Evolutionary conservation across 1,140 invertebrate species (phyloP).

Genomic region (Idris sp.): DNA sequence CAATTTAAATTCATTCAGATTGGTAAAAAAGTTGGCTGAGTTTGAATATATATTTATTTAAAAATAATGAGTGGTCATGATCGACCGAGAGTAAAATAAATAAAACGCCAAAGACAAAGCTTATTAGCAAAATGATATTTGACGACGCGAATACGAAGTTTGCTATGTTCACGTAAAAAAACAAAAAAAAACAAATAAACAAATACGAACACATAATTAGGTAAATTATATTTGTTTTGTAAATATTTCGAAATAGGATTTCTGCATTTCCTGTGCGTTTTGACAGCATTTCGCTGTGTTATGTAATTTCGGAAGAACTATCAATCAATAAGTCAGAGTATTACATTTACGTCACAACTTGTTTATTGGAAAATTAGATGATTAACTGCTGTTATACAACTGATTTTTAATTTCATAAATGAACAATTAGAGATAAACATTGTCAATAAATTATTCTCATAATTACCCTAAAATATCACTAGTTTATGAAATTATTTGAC

Average conservation of each 20-base stretch:
- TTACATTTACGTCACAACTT: conserved; percentile 12
- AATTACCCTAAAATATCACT: conserved; percentile 23
- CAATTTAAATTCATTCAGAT: too few relatives aligned
- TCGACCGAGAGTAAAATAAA: conserved; percentile 21
- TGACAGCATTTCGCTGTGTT: conserved; percentile 2
- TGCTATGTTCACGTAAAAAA: conserved; percentile 51
- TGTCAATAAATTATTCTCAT: neutral
- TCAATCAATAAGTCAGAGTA: conserved; percentile 51
- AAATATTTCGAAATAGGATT: conserved; percentile 41
- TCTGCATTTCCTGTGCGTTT: conserved; percentile 46
- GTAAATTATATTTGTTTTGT: conserved; percentile 69
- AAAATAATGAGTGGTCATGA: conserved; percentile 26
- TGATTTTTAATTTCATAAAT: conserved; percentile 8
- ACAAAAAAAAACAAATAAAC: too few relatives aligned
- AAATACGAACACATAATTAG: conserved; percentile 63
- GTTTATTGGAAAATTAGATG: conserved; percentile 17
- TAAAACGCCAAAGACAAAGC: conserved; percentile 22
- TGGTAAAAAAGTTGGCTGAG: too few relatives aligned
- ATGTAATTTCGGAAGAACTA: conserved; percentile 12
- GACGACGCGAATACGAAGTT: conserved; percentile 59
- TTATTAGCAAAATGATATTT: conserved; percentile 71
- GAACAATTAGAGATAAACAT: neutral
- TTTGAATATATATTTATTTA: too few relatives aligned
- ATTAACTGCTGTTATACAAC: neutral
- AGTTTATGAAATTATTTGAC: conserved; percentile 8